These are phyloP conservation scores for Acipenser transmontanus DNA, from an alignment of 2,797 vertebrate species.

Conservation along the genomic window DNA sequence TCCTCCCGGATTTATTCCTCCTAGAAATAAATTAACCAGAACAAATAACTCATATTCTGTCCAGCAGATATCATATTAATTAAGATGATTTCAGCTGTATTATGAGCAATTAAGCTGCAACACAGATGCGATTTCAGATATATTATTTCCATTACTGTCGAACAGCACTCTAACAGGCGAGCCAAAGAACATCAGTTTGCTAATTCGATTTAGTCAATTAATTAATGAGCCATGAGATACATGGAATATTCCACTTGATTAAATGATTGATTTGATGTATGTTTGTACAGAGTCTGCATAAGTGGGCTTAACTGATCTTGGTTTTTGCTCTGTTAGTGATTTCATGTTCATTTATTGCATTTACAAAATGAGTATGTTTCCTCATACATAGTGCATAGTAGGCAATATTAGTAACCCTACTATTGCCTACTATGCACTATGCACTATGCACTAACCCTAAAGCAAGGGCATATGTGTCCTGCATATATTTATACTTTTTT, in stretches of 20 bases:
- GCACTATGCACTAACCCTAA: too few species aligned
- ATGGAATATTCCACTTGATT: conserved; percentile 1
- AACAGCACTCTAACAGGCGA: not conserved
- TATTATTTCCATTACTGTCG: not conserved
- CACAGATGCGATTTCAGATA: not conserved
- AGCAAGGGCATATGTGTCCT: too few species aligned
- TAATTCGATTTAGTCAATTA: conserved; percentile 1
- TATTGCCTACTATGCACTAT: too few species aligned
- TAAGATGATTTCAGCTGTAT: not conserved
- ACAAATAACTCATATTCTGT: too few species aligned
- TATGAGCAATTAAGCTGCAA: not conserved
- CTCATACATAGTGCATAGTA: too few species aligned
- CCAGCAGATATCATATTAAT: not conserved
- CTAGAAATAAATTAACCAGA: conserved; percentile 4
- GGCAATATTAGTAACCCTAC: too few species aligned
- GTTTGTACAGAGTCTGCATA: not conserved
- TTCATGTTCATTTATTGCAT: not conserved
- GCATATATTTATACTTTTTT: too few species aligned
- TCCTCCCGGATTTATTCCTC: not conserved
- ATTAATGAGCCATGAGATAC: not conserved
- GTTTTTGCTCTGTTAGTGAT: not conserved
- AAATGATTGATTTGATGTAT: not conserved
- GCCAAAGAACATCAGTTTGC: not conserved
- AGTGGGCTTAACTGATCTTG: not conserved
- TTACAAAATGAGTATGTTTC: too few species aligned